These are phyloP conservation scores for Geophilus truncorum DNA, from an alignment of 2,888 invertebrate genomes.

Conservation along the genomic window DNA sequence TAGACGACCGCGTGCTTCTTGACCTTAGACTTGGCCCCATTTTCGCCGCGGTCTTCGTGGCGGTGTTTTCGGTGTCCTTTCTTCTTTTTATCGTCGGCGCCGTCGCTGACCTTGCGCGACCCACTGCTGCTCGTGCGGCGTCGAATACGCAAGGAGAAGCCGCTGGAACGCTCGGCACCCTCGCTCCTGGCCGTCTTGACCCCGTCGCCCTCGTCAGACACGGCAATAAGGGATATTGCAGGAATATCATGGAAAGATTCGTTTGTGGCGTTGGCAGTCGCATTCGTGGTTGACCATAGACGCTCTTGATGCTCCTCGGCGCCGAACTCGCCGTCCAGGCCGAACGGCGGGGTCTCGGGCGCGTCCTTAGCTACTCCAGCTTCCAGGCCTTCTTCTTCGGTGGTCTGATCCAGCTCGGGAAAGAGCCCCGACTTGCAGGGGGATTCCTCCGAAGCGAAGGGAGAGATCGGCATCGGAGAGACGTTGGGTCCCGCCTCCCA, in stretches of 20 bases:
- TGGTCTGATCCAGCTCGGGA: neutral
- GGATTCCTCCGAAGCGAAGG: neutral
- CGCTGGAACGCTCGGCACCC: neutral
- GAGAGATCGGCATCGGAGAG: neutral
- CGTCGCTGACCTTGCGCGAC: neutral
- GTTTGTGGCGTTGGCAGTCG: neutral
- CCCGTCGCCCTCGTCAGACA: neutral
- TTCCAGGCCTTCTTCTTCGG: neutral
- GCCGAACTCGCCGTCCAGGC: neutral
- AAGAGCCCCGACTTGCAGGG: neutral
- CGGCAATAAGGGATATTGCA: neutral
- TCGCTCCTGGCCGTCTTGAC: neutral
- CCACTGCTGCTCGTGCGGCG: neutral
- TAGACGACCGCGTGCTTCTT: neutral
- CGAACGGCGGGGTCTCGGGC: neutral
- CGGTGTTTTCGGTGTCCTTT: neutral
- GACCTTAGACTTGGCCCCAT: neutral
- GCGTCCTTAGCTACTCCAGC: neutral
- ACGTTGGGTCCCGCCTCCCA: neutral
- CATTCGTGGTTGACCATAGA: neutral
- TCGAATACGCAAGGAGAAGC: neutral
- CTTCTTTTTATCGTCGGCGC: neutral
- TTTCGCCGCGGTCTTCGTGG: neutral
- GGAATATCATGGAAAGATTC: neutral
- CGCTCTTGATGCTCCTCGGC: neutral